Conservation (phyloP, 2,113 vertebrate species). For the Lathamus discolor region DNA sequence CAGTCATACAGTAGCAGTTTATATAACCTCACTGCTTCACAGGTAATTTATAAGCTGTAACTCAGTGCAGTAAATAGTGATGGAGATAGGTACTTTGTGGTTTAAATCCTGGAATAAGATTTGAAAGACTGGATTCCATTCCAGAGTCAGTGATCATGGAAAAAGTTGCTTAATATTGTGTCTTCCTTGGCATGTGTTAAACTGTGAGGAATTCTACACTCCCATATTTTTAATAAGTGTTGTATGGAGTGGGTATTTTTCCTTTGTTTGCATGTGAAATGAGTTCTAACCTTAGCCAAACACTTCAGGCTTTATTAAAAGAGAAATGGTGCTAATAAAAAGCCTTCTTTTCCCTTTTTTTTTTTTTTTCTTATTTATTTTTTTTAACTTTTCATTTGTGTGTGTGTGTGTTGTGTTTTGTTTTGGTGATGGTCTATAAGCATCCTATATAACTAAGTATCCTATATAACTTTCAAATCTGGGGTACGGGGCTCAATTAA, state of each 20-base stretch:
- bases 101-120: not conserved
- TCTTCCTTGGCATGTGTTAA: not conserved
- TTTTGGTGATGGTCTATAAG: not conserved
- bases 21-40: not conserved
- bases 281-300: not conserved
- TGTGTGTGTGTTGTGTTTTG: not conserved
- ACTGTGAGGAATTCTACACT: not conserved
- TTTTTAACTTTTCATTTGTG: rapidly evolving
- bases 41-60: not conserved
- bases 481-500: not conserved
- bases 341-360: rapidly evolving
- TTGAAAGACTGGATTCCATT: not conserved
- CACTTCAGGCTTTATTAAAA: not conserved
- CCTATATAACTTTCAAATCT: not conserved
- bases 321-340: not conserved
- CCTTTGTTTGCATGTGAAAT: not conserved
- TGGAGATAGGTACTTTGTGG: not conserved
- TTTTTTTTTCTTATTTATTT: too few relatives aligned
- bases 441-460: not conserved
- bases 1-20: not conserved
- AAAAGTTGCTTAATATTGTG: not conserved
- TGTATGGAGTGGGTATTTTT: not conserved
- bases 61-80: not conserved
- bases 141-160: not conserved
- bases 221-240: not conserved